phyloP scores from a whole-genome alignment of 2,888 invertebrate species.

The Tipula helvola region DNA sequence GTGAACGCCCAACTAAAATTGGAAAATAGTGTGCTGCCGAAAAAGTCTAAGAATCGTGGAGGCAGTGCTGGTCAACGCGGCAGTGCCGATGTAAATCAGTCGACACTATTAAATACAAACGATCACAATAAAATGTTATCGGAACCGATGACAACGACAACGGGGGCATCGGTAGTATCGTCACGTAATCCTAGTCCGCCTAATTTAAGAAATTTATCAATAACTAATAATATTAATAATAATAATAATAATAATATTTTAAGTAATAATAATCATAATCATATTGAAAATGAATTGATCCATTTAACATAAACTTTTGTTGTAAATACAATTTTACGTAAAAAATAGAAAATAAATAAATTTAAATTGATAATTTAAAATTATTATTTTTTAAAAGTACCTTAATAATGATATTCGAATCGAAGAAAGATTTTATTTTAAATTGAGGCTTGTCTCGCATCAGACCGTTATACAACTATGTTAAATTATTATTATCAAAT shows the following conservation, averaged over 20 bases:
- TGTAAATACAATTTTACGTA: background rate
- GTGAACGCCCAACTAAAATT: conserved; percentile 46
- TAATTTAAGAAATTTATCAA: background rate
- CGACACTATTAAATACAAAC: conserved; percentile 5
- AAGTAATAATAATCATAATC: conserved; percentile 8
- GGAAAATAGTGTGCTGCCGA: conserved; percentile 38
- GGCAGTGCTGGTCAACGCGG: background rate
- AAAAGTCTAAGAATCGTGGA: background rate
- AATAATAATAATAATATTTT: conserved; percentile 8
- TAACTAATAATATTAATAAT: background rate
- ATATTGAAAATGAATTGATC: background rate
- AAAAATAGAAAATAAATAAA: background rate
- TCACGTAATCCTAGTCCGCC: conserved; percentile 16
- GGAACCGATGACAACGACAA: conserved; percentile 12
- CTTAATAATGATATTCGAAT: background rate
- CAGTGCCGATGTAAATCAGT: conserved; percentile 9
- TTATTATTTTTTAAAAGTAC: background rate
- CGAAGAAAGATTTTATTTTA: background rate
- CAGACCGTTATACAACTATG: background rate
- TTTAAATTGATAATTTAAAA: background rate
- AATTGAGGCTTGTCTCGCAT: background rate
- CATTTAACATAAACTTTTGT: background rate
- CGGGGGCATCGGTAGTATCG: conserved; percentile 12
- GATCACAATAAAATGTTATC: conserved; percentile 10
- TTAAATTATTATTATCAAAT: background rate